Evolutionary conservation across 1,140 invertebrate species (phyloP), one percentile per base, ranked within the genome.

Genomic region (Phocides pigmalion): DNA sequence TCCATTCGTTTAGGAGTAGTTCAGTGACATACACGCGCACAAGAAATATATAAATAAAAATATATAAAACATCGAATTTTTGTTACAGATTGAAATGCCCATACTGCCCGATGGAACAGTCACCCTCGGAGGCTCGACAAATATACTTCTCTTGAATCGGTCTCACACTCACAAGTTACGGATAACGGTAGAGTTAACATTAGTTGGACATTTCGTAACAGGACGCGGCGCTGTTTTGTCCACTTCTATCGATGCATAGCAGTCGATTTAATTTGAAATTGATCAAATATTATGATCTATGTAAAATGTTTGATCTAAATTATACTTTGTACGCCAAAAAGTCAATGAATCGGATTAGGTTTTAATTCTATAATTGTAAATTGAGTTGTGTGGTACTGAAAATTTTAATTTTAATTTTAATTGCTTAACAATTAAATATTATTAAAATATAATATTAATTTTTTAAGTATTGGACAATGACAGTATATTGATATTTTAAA

Each of bases 101-200:
- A 0, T 99, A 99, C 87, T 99, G 98, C 81, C 98, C 98, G 4
- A 95, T 98, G 79, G 98, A 99, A 92, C 98, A 99, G 84, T 97
- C 96, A 84, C 97, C 98, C 32, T 94, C 95, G 59, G 98, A 99
- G 85, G 98, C 98, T 14, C 94, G 96, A 85, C 95, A 97, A 80
- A 97, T 99, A 82, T 96, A 96, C 83, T 99, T 99, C 93, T 99
- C 87, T 61, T 90, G 73, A 80, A 70, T 37, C 22, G 14, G 53
- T 49, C 28, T 47, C 20, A 20, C 15, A 58, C 11, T 14, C 9
- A 32, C 5, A 11, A 32, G 9, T 28, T 8, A 56, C 39, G 42
- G 59, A 14, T 44, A 16, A 32, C 42, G 16, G 50, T 59, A 19
- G 47, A 51, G 50, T 42, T 56, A 56, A 53, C 32, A 53, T 20